phyloP scores from a whole-genome alignment of 2,888 invertebrate genomes.

The Chrysomela aeneicollis region DNA sequence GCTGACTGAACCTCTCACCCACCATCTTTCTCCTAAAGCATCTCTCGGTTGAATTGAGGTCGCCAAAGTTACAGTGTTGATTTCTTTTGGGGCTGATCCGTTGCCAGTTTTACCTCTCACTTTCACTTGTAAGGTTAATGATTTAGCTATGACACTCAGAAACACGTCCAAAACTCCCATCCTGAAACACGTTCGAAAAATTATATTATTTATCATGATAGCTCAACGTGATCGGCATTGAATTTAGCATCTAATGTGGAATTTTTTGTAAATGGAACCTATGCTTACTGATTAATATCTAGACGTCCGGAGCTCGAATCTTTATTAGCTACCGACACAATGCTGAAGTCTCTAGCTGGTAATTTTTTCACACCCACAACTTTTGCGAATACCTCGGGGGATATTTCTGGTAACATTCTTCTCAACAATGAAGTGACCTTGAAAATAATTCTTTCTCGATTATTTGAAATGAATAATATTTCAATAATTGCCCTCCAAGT shows the following conservation, averaged over 20 bases:
- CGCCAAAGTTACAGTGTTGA: conserved; percentile 68
- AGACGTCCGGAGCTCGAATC: conserved; percentile 61
- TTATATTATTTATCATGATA: not conserved
- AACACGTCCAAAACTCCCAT: conserved; percentile 89
- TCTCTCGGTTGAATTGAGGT: conserved; percentile 69
- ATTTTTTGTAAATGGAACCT: not conserved
- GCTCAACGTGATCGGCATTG: conserved; percentile 1
- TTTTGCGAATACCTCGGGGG: conserved; percentile 82
- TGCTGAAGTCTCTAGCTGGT: conserved; percentile 80
- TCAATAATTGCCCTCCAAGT: not conserved
- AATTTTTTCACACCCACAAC: conserved; percentile 76
- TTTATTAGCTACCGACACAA: conserved; percentile 68
- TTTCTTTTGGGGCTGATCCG: conserved; percentile 61
- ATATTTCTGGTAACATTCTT: conserved; percentile 88
- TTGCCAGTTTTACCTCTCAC: conserved; percentile 70
- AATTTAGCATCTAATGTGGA: conserved; percentile 16
- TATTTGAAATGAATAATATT: too few species aligned
- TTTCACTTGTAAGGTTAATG: conserved; percentile 89
- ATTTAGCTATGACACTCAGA: conserved; percentile 89
- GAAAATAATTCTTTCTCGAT: conserved; percentile 40
- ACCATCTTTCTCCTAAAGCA: conserved; percentile 74
- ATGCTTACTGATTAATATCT: conserved; percentile 61
- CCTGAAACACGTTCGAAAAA: conserved; percentile 58
- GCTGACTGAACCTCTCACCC: conserved; percentile 84
- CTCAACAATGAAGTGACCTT: conserved; percentile 85